Evolutionary conservation across 2,113 vertebrate genomes (phyloP).

Genomic region (Cephalopholis sonnerati): DNA sequence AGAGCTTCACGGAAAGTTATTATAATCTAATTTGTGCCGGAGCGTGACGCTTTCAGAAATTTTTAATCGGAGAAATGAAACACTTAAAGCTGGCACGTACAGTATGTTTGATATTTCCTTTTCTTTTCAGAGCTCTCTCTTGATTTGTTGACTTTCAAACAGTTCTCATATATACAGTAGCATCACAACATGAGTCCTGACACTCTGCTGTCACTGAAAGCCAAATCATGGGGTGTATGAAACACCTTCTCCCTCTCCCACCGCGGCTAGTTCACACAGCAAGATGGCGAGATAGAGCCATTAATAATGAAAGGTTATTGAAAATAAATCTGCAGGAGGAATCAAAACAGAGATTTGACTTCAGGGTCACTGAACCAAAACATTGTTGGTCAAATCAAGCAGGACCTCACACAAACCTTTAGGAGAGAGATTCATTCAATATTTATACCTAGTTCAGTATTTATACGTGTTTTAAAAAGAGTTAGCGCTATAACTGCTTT

Average conservation of each 20-base stretch:
- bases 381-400: not conserved
- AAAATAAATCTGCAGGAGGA: conserved; percentile 29
- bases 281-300: not conserved
- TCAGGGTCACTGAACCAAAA: conserved; percentile 15
- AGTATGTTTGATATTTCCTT: not conserved
- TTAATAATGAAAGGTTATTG: conserved; percentile 52
- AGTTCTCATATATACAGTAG: not conserved
- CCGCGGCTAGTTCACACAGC: not conserved
- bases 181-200: not conserved
- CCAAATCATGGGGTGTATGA: not conserved
- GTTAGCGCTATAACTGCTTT: not conserved
- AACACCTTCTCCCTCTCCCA: not conserved
- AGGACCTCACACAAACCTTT: conserved; percentile 5
- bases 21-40: not conserved
- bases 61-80: not conserved
- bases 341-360: conserved; percentile 33
- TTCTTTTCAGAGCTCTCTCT: not conserved
- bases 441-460: not conserved
- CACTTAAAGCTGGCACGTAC: not conserved
- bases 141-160: not conserved
- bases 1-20: not conserved
- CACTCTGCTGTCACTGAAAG: not conserved
- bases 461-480: not conserved
- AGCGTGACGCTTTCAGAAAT: not conserved
- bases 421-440: not conserved